Evolutionary conservation across 2,797 vertebrate species (phyloP).

Genomic region (Pogoniulus pusillus): DNA sequence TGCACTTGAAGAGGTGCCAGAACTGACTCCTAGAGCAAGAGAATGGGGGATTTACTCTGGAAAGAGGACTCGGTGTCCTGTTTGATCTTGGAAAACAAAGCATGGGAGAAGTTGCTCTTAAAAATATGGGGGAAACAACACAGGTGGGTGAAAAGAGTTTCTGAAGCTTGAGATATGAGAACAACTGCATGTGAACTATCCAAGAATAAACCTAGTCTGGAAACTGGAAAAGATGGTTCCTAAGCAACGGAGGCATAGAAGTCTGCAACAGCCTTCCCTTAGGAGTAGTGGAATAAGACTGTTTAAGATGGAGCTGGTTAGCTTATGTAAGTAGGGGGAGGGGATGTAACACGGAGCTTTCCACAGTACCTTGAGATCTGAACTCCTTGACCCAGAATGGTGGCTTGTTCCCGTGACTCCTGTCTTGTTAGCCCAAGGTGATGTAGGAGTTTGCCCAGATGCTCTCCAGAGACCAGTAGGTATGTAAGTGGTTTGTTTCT

Average conservation of each 20-base stretch:
- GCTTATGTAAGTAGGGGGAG: constrained; percentile 3
- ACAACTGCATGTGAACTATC: constrained; percentile 29
- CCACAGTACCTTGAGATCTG: not conserved
- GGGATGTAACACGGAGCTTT: not conserved
- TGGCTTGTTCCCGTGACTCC: accelerated
- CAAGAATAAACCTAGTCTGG: constrained; percentile 55
- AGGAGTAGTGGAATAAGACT: constrained; percentile 15
- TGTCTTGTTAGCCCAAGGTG: not conserved
- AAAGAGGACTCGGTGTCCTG: not conserved
- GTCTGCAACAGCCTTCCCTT: constrained; percentile 34
- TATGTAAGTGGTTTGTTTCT: not conserved
- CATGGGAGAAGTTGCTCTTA: not conserved
- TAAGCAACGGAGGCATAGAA: constrained; percentile 48
- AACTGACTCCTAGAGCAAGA: not conserved
- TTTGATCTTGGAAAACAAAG: not conserved
- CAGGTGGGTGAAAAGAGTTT: not conserved
- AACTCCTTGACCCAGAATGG: not conserved
- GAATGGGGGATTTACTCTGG: not conserved
- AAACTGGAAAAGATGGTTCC: constrained; percentile 60
- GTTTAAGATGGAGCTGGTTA: constrained; percentile 20
- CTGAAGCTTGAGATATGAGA: not conserved
- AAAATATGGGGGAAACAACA: not conserved
- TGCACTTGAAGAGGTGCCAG: not conserved
- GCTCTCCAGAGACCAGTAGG: not conserved
- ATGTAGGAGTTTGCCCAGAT: not conserved